phyloP scores from a whole-genome alignment of 2,113 vertebrate species.

The Triplophysa siluroides region DNA sequence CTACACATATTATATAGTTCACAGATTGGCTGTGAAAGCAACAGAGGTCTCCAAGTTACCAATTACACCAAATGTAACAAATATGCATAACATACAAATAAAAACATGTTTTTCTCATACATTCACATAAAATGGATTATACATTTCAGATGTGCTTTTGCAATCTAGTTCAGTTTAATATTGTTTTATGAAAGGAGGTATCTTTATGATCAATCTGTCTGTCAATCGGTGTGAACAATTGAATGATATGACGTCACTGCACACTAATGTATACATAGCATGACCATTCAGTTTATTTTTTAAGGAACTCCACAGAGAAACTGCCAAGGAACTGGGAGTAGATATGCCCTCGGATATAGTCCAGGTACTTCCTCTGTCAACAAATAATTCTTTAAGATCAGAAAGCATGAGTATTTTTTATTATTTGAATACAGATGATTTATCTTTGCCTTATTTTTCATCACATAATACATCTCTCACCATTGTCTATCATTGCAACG shows the following conservation, averaged over 20 bases:
- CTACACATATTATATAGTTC: conserved; percentile 62
- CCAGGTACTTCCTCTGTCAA: conserved; percentile 36
- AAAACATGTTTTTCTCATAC: conserved; percentile 8
- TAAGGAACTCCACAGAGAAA: conserved; percentile 34
- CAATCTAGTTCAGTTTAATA: neutral
- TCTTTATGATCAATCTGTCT: neutral
- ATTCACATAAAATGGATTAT: conserved; percentile 13
- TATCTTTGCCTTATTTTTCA: neutral
- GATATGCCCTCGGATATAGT: conserved; percentile 32
- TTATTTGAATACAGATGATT: conserved; percentile 31
- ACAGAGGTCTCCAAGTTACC: neutral
- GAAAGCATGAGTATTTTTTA: neutral
- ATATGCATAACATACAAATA: conserved; percentile 16
- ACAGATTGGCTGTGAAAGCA: conserved; percentile 55
- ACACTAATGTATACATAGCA: conserved; percentile 3
- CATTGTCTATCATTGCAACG: neutral
- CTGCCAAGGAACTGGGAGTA: conserved; percentile 31
- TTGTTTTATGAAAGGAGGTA: neutral
- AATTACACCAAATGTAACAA: neutral
- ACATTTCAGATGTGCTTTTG: conserved; percentile 21
- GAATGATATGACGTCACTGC: conserved; percentile 18
- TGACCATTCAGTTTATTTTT: conserved; percentile 39
- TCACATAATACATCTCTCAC: neutral
- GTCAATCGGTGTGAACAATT: neutral
- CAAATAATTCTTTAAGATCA: conserved; percentile 32